Conservation (phyloP, 2,888 invertebrate species). For the Nycteola revayana region DNA sequence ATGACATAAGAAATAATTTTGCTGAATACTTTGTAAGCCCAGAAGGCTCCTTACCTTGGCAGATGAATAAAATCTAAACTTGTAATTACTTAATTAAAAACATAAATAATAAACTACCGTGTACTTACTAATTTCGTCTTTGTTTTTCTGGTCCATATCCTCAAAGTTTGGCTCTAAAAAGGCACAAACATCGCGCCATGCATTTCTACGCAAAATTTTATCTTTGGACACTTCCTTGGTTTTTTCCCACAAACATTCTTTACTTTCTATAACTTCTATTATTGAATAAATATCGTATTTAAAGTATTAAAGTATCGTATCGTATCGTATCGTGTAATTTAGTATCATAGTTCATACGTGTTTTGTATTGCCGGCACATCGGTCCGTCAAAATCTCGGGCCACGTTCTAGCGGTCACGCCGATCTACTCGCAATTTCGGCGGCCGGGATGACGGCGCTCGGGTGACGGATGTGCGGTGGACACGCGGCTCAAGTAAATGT, state of each 20-base stretch:
- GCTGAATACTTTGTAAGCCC: slow-evolving; percentile 10
- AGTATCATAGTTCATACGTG: too few species aligned
- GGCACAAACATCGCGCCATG: slow-evolving; percentile 8
- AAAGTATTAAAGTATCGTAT: too few species aligned
- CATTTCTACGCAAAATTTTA: slow-evolving; percentile 8
- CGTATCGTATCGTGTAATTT: too few species aligned
- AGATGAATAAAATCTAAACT: slow-evolving; percentile 11
- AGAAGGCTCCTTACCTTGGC: slow-evolving; percentile 12
- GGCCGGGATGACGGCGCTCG: slow-evolving; percentile 11
- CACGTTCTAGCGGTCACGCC: slow-evolving; percentile 9
- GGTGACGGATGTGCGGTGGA: slow-evolving; percentile 9
- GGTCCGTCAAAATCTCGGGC: slow-evolving; percentile 11
- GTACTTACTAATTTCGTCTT: slow-evolving; percentile 12
- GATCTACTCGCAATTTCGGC: slow-evolving; percentile 8
- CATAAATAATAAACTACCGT: slow-evolving; percentile 3
- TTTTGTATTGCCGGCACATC: slow-evolving; percentile 13
- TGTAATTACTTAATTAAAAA: slow-evolving; percentile 8
- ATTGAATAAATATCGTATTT: slow-evolving; percentile 6
- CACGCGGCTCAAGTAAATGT: slow-evolving; percentile 9
- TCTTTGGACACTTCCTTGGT: slow-evolving; percentile 7
- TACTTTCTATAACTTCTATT: slow-evolving; percentile 8
- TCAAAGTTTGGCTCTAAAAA: slow-evolving; percentile 11
- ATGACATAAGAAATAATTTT: slow-evolving; percentile 13
- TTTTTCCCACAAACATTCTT: slow-evolving; percentile 13
- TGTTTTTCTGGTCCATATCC: slow-evolving; percentile 5